Evolutionary conservation across 1,140 invertebrate species (phyloP), one percentile per base, ranked within the genome.

Genomic region (Sarcophaga bullata): DNA sequence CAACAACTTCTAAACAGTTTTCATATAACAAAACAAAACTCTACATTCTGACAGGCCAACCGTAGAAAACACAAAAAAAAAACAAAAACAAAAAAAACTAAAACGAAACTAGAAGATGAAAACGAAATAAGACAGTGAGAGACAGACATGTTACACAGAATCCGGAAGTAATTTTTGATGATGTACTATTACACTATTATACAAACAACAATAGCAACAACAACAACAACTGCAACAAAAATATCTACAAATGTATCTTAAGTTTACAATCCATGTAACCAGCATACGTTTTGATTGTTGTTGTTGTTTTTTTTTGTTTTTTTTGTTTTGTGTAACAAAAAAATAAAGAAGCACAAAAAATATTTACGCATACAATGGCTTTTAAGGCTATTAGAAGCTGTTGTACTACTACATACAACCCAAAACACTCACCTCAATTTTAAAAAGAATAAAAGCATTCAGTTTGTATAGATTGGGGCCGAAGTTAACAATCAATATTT

Each of bases 121-220:
- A 68, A 19, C 17, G 19, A 25, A 68, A 25, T 19, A 68, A 68
- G 17, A 68, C n/a, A 68, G 8, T 37, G 25, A 37, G n/a, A 68
- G 62, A 68, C 62, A 68, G 62, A 68, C 62, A 68, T 68, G 62
- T 68, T 68, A 68, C n/a, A 68, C 62, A 68, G 62, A 68, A 68
- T 68, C 62, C 19, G 62, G 62, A 68, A 68, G 62, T 68, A 68
- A 68, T 68, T 68, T 68, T 68, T 68, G 62, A 68, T 68, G 62
- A 68, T 68, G 62, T 68, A 68, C 62, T 68, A 68, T 17, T 68
- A 68, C 62, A 68, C 62, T 19, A 68, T 58, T 8, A 58, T 58
- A 58, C 54, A 13, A n/a, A 7, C 15, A 19, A 68, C 62, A 68
- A 0, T 0, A 68, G 9, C n/a, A 19, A 68, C 19, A 58, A 58